Evolutionary conservation across 2,113 vertebrate species (phyloP).

Genomic region (Eurystomus gularis): DNA sequence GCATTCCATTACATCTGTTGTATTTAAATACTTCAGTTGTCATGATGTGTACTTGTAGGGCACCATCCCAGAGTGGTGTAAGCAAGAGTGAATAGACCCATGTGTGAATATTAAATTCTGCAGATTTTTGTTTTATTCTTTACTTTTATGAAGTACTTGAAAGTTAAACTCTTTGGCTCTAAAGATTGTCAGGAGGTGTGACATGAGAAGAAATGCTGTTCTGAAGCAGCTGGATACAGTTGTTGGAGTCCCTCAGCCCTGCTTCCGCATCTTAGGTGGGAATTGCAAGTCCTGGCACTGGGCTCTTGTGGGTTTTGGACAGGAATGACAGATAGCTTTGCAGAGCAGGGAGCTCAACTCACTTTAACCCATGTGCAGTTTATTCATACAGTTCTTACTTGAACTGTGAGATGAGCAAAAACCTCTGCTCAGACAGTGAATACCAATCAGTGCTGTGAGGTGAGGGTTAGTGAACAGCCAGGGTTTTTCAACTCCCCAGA

Average conservation of each 20-base stretch:
- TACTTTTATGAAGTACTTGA: not conserved
- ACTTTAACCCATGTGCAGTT: rapidly evolving
- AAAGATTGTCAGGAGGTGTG: not conserved
- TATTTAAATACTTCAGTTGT: not conserved
- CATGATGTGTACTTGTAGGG: not conserved
- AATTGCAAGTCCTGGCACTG: not conserved
- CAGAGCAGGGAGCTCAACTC: not conserved
- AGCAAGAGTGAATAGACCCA: not conserved
- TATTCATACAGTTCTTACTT: not conserved
- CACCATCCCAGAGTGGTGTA: not conserved
- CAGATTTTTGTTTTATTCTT: not conserved
- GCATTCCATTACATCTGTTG: not conserved
- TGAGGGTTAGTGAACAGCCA: not conserved
- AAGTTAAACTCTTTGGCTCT: not conserved
- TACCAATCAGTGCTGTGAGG: not conserved
- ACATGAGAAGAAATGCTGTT: not conserved
- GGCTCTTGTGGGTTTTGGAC: not conserved
- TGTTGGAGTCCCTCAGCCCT: not conserved
- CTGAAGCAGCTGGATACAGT: not conserved
- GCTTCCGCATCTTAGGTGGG: not conserved
- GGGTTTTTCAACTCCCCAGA: not conserved
- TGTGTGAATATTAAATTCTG: not conserved
- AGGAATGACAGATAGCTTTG: not conserved
- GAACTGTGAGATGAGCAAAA: not conserved
- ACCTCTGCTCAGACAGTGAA: not conserved